Base-by-base conservation (phyloP, 2,888 invertebrate genomes). In the Apoda limacodes region DNA sequence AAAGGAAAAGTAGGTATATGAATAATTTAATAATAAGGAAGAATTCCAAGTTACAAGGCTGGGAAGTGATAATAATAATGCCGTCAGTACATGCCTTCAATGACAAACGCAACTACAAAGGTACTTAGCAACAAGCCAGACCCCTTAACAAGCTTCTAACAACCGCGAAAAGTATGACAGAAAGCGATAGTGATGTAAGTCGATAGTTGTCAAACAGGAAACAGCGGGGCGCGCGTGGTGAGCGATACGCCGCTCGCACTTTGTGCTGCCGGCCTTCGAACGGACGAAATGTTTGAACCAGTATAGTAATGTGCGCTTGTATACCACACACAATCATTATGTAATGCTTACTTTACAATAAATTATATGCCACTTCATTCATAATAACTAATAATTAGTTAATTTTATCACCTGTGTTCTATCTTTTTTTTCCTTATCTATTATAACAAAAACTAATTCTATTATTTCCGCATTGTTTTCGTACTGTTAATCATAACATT, bases 171-270 rank as follows among this genome's bases (percentile, higher is more conserved):
- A 62, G 67, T 65, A 64, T 66, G 65, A 61, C 76, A 76, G 76
- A 74, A 75, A 76, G 68, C 70, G 68, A 76, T 71, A 80, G 78
- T 76, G 76, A 76, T 76, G 76, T 75, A 72, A 76, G 76, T 66
- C 62, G 68, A 75, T 78, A 76, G 78, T 75, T 66, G 78, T 78
- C 72, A 74, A 78, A 74, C 80, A 80, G 78, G 78, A 80, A 78
- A 71, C 62, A 54, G 69, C 62, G 67, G 62, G 67, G 69, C 69
- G 70, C 72, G 72, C 67, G 75, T 70, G 72, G 74, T 62, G 59
- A 56, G 56, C 62, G 62, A 64, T 66, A 67, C 56, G 59, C 60
- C 55, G 5, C 17, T 5, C 17, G 17, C 42, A 60, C 59, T 55
- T 63, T 70, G 70, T 66, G 67, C 67, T 70, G 67, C 60, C 55